Percentiles rank a stretch among this genome's conserved stretches.
These are phyloP conservation scores for Metallyticus violacea DNA, from an alignment of 2,888 invertebrate genomes.

Conservation along the genomic window DNA sequence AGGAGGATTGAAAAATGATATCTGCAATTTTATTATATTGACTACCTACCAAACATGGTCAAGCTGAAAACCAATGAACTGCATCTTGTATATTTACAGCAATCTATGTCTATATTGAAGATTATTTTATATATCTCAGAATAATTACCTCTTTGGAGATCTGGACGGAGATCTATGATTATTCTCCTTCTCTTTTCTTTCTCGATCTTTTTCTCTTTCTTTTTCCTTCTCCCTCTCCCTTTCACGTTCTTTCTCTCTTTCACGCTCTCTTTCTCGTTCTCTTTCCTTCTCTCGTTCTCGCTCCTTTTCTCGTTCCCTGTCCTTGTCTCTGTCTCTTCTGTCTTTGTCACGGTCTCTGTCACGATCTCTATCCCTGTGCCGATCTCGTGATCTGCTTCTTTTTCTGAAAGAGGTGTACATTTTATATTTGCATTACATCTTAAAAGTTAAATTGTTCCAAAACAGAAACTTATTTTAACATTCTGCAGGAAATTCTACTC, in stretches of 20 bases:
- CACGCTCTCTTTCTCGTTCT: constrained; percentile 38
- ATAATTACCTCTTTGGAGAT: constrained; percentile 32
- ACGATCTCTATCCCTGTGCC: constrained; percentile 23
- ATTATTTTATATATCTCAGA: not conserved
- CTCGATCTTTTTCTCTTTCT: constrained; percentile 40
- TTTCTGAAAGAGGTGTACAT: constrained; percentile 10
- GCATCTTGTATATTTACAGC: too few relatives aligned
- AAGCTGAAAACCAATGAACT: too few relatives aligned
- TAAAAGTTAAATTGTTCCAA: too few relatives aligned
- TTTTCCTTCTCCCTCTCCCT: constrained; percentile 43
- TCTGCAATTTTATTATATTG: too few relatives aligned
- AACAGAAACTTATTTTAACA: too few relatives aligned
- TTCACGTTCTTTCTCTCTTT: constrained; percentile 37
- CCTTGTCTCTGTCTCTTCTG: constrained; percentile 38
- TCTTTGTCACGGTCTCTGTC: constrained; percentile 37
- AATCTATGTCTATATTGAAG: not conserved
- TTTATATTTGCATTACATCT: too few relatives aligned
- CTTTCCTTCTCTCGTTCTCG: constrained; percentile 14
- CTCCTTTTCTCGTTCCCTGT: not conserved
- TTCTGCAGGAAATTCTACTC: too few relatives aligned
- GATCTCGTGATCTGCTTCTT: constrained; percentile 23
- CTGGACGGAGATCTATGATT: constrained; percentile 33
- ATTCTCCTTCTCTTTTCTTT: constrained; percentile 37
- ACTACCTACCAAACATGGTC: too few relatives aligned
- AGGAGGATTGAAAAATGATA: too few relatives aligned